Evolutionary conservation across 2,113 vertebrate species (phyloP).

Genomic region (Hypocryptadius cinnamomeus): DNA sequence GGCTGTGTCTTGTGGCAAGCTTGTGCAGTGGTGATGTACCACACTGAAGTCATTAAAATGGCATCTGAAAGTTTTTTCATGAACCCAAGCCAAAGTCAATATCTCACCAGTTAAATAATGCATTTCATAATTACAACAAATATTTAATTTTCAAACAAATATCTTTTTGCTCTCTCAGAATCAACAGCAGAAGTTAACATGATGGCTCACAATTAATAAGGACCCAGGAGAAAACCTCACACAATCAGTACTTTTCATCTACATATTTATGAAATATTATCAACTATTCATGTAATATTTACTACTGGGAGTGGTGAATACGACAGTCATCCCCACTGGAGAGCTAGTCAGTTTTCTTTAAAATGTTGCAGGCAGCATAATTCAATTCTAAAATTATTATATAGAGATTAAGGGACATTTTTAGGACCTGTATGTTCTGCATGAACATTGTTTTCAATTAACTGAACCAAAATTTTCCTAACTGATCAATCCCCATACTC

Average conservation of each 20-base stretch:
- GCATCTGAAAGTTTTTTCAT: not conserved
- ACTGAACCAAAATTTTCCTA: not conserved
- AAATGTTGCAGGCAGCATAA: not conserved
- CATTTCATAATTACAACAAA: constrained; percentile 19
- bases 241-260: constrained; percentile 21
- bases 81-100: not conserved
- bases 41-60: not conserved
- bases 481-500: not conserved
- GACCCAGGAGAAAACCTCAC: constrained; percentile 22
- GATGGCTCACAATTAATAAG: constrained; percentile 47
- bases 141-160: constrained; percentile 37
- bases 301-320: not conserved
- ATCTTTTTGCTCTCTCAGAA: constrained; percentile 17
- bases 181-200: constrained; percentile 27
- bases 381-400: not conserved
- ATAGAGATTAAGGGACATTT: not conserved
- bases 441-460: not conserved
- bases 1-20: not conserved
- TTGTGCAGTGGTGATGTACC: not conserved
- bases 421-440: not conserved
- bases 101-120: not conserved
- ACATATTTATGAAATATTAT: constrained; percentile 31
- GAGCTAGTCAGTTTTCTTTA: not conserved
- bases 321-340: not conserved
- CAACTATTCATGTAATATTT: constrained; percentile 25